Percentiles rank a stretch among this genome's conserved stretches.
phyloP scores from a whole-genome alignment of 2,797 vertebrate genomes.

The Brachymystax lenok region DNA sequence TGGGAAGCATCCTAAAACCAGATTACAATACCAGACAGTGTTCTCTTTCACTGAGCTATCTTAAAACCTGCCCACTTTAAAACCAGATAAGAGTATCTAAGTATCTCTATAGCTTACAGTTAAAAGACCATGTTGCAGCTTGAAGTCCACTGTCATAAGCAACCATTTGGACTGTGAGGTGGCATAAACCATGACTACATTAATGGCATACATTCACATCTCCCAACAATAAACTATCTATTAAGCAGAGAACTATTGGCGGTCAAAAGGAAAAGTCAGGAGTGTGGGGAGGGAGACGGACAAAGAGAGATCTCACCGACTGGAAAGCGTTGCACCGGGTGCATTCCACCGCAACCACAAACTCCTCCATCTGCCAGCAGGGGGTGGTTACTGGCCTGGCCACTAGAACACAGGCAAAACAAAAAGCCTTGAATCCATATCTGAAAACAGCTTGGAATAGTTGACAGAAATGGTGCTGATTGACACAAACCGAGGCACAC shows the following conservation, averaged over 20 bases:
- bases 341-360: conserved; percentile 81
- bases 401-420: conserved; percentile 47
- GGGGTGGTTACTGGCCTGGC: conserved; percentile 55
- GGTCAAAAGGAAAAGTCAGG: no score
- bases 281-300: neutral
- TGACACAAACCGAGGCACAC: neutral
- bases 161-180: neutral
- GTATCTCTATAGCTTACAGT: neutral
- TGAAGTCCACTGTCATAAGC: neutral
- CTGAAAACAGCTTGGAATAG: neutral
- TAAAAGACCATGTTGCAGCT: neutral
- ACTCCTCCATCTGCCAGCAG: conserved; percentile 89
- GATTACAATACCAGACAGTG: neutral
- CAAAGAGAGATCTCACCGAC: conserved; percentile 66
- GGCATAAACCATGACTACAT: neutral
- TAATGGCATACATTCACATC: neutral
- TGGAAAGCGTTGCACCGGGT: conserved; percentile 80
- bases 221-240: no score
- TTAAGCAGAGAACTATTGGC: no score
- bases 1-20: neutral
- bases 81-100: neutral
- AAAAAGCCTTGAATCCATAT: neutral
- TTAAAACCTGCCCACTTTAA: neutral
- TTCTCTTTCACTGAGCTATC: neutral
- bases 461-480: neutral